A percentile compares a stretch with the other conserved stretches of the same genome.
phyloP scores from a whole-genome alignment of 2,113 vertebrate species.

The Mus spicilegus region DNA sequence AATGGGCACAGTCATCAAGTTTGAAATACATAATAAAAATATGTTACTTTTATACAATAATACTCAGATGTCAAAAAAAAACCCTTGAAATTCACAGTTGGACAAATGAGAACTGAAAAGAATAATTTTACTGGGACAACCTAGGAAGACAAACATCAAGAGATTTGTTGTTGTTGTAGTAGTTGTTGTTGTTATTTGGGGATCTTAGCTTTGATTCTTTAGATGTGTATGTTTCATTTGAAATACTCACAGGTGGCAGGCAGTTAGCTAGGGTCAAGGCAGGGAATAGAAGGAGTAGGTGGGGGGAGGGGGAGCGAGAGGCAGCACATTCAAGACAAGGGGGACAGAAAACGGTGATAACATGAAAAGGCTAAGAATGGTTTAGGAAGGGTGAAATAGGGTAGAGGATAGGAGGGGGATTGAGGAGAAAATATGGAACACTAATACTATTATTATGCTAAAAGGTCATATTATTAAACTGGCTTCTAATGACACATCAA shows the following conservation, averaged over 20 bases:
- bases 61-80: neutral
- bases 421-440: neutral
- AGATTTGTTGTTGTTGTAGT: too few species aligned
- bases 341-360: neutral
- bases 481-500: neutral
- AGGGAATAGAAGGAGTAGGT: accelerated
- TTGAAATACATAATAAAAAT: neutral
- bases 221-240: neutral
- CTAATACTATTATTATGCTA: neutral
- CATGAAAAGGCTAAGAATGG: neutral
- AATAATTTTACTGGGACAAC: neutral
- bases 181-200: neutral
- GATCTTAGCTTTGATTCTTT: neutral
- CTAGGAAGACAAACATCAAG: neutral
- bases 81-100: neutral
- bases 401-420: neutral
- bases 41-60: neutral
- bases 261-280: neutral
- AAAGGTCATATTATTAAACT: neutral
- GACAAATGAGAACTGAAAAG: neutral
- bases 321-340: neutral
- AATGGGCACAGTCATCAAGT: neutral
- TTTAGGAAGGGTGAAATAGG: neutral
- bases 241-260: neutral
- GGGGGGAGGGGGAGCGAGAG: too few species aligned